Percentiles rank a stretch among this genome's conserved stretches.
These are phyloP conservation scores for Hippocampus zosterae DNA, from an alignment of 2,113 vertebrate genomes.

Conservation along the genomic window DNA sequence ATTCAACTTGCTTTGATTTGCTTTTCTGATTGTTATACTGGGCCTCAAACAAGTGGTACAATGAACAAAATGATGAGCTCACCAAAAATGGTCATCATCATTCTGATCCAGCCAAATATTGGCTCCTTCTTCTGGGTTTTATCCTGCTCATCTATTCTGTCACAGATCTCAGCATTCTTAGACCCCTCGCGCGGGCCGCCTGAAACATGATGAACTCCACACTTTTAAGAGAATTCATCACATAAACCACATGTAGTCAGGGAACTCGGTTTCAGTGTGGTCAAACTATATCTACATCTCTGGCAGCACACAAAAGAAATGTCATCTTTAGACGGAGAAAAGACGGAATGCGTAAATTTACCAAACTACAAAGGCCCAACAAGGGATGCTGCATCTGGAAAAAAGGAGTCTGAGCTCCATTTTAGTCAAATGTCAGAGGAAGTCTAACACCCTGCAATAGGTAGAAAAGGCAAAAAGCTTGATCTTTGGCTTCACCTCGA, in stretches of 20 bases:
- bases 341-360: not conserved
- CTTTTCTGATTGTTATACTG: not conserved
- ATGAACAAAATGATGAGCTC: not conserved
- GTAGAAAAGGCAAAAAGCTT: not conserved
- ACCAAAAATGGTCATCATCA: not conserved
- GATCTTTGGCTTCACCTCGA: not conserved
- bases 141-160: not conserved
- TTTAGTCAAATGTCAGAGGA: not conserved
- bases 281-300: not conserved
- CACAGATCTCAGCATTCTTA: not conserved
- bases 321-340: not conserved
- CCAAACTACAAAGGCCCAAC: not conserved
- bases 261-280: not conserved
- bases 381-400: not conserved
- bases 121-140: not conserved
- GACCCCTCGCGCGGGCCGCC: not conserved
- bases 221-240: conserved; percentile 11
- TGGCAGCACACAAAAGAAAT: not conserved
- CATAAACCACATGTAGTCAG: conserved; percentile 5
- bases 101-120: not conserved
- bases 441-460: not conserved
- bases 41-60: too few relatives aligned
- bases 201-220: not conserved
- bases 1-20: not conserved
- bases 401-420: not conserved